Evolutionary conservation across 2,888 invertebrate species (phyloP).

Genomic region (Eulithis testata): DNA sequence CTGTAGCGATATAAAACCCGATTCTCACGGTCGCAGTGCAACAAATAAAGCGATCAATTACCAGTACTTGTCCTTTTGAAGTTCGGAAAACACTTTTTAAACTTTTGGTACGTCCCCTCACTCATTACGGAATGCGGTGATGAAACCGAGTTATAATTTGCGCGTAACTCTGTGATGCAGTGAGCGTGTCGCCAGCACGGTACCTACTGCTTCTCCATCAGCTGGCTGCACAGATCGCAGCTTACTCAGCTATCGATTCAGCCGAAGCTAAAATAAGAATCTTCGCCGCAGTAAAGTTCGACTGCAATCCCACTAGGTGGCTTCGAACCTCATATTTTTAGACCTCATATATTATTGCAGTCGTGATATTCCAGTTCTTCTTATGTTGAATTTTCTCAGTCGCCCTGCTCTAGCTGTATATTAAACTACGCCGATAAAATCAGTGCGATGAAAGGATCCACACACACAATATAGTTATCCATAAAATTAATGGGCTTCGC

Average conservation of each 20-base stretch:
- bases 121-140: slow-evolving; percentile 22
- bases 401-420: background rate
- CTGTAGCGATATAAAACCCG: background rate
- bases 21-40: slow-evolving; percentile 16
- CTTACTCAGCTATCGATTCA: slow-evolving; percentile 24
- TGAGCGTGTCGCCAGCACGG: slow-evolving; percentile 20
- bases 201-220: slow-evolving; percentile 11
- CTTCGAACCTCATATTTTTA: slow-evolving; percentile 22
- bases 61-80: slow-evolving; percentile 29
- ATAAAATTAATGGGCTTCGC: background rate
- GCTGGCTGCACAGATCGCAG: slow-evolving; percentile 16
- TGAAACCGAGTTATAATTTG: slow-evolving; percentile 16
- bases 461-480: slow-evolving; percentile 1
- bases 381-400: background rate
- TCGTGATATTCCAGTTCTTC: background rate
- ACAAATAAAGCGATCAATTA: slow-evolving; percentile 25
- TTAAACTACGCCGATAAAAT: background rate
- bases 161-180: slow-evolving; percentile 18
- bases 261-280: slow-evolving; percentile 25
- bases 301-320: slow-evolving; percentile 19
- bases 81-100: slow-evolving; percentile 33
- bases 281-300: slow-evolving; percentile 10
- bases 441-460: slow-evolving; percentile 4
- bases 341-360: slow-evolving; percentile 9
- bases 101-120: slow-evolving; percentile 31